A percentile compares a stretch with the other conserved stretches of the same genome.
Evolutionary conservation across 2,888 invertebrate genomes (phyloP).

Genomic region (Sphaerophoria rueppellii): DNA sequence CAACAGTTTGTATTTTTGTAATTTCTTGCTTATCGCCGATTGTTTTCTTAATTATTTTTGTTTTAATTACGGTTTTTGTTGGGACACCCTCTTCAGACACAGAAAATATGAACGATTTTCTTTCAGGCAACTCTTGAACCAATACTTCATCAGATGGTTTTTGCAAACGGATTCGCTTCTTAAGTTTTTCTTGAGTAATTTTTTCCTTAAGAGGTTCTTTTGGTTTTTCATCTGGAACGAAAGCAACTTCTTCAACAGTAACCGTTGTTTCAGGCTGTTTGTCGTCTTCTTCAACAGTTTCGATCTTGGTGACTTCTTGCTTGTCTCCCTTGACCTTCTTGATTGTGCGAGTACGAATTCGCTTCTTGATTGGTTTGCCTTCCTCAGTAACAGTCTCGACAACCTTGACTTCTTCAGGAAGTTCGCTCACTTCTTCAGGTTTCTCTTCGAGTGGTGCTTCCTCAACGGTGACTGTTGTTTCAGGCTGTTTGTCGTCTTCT

Average conservation of each 20-base stretch:
- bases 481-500: slow-evolving; percentile 78
- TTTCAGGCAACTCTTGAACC: slow-evolving; percentile 80
- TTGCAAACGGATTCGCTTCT: slow-evolving; percentile 76
- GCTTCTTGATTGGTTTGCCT: slow-evolving; percentile 76
- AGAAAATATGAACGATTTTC: slow-evolving; percentile 79
- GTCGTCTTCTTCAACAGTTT: slow-evolving; percentile 77
- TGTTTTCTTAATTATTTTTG: slow-evolving; percentile 83
- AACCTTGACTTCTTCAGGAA: slow-evolving; percentile 77
- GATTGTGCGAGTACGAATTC: slow-evolving; percentile 76
- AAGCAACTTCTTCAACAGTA: slow-evolving; percentile 70
- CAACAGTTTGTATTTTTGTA: slow-evolving; percentile 80
- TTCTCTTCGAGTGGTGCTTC: slow-evolving; percentile 77
- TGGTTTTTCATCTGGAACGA: slow-evolving; percentile 74
- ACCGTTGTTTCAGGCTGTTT: slow-evolving; percentile 78
- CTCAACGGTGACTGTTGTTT: slow-evolving; percentile 76
- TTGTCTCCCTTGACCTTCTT: slow-evolving; percentile 76
- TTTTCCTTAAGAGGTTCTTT: slow-evolving; percentile 59
- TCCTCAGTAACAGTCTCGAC: slow-evolving; percentile 52
- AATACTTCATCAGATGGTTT: slow-evolving; percentile 77
- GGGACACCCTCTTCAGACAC: slow-evolving; percentile 81
- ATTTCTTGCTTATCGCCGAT: slow-evolving; percentile 81
- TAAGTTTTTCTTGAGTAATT: slow-evolving; percentile 74
- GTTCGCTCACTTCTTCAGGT: slow-evolving; percentile 79
- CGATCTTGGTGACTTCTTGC: slow-evolving; percentile 77
- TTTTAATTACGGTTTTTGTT: slow-evolving; percentile 81